A percentile compares a stretch with the other conserved stretches of the same genome.
Conservation (phyloP, 2,113 vertebrate genomes). For the Australoheros scitulus region DNA sequence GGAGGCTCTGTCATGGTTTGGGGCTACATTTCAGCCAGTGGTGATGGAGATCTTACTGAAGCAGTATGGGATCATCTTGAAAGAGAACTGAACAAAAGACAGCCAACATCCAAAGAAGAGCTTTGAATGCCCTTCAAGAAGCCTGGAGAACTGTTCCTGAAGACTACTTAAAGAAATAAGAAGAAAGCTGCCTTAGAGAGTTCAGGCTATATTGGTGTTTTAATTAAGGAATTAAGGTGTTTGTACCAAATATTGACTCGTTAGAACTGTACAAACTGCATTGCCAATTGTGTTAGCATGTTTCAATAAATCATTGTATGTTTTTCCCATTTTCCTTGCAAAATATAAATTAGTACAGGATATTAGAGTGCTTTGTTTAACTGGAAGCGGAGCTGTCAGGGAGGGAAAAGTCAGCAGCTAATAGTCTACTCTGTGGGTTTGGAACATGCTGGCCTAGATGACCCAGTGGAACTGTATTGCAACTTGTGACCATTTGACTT, state of each 20-base stretch:
- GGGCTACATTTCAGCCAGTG: background rate
- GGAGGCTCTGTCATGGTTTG: background rate
- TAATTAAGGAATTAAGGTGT: background rate
- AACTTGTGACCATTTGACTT: constrained; percentile 26
- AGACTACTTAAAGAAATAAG: background rate
- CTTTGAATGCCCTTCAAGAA: background rate
- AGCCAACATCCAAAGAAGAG: background rate
- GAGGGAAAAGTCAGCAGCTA: constrained; percentile 6
- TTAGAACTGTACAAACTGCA: background rate
- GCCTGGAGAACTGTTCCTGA: background rate
- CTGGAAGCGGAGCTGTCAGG: constrained; percentile 24
- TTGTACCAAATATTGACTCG: background rate
- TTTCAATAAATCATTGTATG: background rate
- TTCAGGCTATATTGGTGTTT: background rate
- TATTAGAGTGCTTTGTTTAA: background rate
- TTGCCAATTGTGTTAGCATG: background rate
- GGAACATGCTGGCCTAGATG: background rate
- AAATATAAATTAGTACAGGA: background rate
- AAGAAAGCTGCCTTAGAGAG: background rate
- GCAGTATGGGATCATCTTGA: background rate
- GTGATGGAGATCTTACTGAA: background rate
- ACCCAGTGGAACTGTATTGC: constrained; percentile 19
- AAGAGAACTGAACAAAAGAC: background rate
- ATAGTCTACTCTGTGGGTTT: constrained; percentile 9
- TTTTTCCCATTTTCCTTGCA: background rate